A percentile compares a stretch with the other conserved stretches of the same genome.
These are phyloP conservation scores for Chloroceryle amazona DNA, from an alignment of 2,797 vertebrate genomes.

Conservation along the genomic window DNA sequence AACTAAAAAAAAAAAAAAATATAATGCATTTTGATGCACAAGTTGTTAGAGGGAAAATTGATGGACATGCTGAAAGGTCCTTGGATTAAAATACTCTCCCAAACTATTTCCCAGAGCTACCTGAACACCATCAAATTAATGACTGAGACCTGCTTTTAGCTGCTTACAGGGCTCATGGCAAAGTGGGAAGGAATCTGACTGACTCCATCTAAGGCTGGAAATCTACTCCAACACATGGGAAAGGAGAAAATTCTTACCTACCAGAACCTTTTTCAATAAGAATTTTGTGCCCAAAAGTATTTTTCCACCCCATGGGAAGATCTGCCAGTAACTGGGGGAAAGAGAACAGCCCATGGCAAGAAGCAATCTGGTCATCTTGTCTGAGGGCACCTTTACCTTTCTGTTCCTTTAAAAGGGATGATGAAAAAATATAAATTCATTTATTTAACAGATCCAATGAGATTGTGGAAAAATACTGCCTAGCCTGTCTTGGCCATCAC, in stretches of 20 bases:
- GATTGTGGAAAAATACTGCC: constrained; percentile 3
- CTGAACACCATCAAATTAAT: neutral
- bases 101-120: neutral
- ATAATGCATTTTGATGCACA: neutral
- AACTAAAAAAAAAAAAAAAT: neutral
- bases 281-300: neutral
- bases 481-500: constrained; percentile 6
- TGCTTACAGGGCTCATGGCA: fast-evolving
- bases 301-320: neutral
- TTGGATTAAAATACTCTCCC: neutral
- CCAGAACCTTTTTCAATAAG: neutral
- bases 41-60: neutral
- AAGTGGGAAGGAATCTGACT: neutral
- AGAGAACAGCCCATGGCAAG: neutral
- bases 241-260: neutral
- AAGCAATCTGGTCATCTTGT: neutral
- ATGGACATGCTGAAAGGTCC: neutral
- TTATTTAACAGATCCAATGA: neutral
- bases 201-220: neutral
- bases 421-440: neutral
- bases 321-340: fast-evolving
- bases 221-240: neutral
- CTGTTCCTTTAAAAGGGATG: neutral
- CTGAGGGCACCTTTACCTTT: neutral
- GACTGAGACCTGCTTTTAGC: neutral